These are phyloP conservation scores for Epinephelus lanceolatus DNA, from an alignment of 2,113 vertebrate genomes.

Conservation along the genomic window DNA sequence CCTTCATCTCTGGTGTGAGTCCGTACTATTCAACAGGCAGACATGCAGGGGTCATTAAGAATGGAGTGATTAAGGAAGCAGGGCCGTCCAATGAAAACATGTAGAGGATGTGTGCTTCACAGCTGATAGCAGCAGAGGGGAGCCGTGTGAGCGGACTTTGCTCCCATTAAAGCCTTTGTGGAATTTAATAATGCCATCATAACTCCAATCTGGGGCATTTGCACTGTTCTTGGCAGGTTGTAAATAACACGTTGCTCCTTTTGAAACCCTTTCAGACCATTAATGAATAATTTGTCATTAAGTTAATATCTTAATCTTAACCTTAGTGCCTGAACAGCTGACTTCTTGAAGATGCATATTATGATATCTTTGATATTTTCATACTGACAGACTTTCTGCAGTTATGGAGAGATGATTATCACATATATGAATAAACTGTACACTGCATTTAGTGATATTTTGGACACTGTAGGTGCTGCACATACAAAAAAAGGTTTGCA, in stretches of 20 bases:
- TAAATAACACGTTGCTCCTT: background rate
- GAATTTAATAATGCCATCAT: conserved; percentile 4
- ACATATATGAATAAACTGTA: too few relatives aligned
- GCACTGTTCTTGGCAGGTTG: background rate
- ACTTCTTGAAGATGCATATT: background rate
- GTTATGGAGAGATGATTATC: too few relatives aligned
- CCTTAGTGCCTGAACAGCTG: background rate
- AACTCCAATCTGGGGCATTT: conserved; percentile 8
- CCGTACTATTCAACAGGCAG: background rate
- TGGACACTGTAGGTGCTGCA: too few relatives aligned
- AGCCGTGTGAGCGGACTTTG: conserved; percentile 6
- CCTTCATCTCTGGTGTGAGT: background rate
- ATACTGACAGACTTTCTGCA: too few relatives aligned
- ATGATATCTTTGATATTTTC: too few relatives aligned
- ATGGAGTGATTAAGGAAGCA: conserved; percentile 63
- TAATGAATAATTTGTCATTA: background rate
- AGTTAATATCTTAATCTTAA: too few relatives aligned
- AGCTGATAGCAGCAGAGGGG: conserved; percentile 20
- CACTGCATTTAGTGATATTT: too few relatives aligned
- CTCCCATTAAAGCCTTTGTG: conserved; percentile 32
- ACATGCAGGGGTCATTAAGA: conserved; percentile 26
- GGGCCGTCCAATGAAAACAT: conserved; percentile 64
- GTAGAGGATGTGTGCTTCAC: conserved; percentile 63
- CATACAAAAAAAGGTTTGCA: too few relatives aligned
- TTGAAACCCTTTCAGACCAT: background rate